Conservation (phyloP, 1,140 invertebrate species). For the Gerris buenoi region DNA sequence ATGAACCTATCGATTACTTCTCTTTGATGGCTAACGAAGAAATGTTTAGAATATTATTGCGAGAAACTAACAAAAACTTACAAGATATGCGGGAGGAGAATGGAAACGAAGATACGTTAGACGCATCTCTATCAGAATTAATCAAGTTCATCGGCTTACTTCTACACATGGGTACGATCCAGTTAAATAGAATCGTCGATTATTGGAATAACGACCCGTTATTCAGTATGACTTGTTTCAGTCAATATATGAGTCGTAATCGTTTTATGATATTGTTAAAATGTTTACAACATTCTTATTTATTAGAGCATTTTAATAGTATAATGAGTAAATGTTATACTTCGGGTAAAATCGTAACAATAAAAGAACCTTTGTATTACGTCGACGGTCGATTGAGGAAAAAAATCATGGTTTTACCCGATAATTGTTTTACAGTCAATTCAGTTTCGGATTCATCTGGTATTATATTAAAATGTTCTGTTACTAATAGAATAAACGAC, state of each 20-base stretch:
- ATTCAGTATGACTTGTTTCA: slow-evolving; percentile 22
- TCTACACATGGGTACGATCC: slow-evolving; percentile 27
- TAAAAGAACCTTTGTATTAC: background rate
- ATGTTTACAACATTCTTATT: slow-evolving; percentile 17
- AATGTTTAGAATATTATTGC: background rate
- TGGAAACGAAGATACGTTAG: slow-evolving; percentile 3
- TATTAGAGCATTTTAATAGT: background rate
- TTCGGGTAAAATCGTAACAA: background rate
- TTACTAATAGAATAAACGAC: background rate
- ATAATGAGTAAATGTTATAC: background rate
- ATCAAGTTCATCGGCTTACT: slow-evolving; percentile 25
- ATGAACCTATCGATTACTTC: background rate
- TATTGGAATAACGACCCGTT: slow-evolving; percentile 26
- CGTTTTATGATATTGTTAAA: slow-evolving; percentile 24
- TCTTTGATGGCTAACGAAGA: background rate
- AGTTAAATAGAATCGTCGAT: slow-evolving; percentile 22
- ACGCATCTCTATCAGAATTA: slow-evolving; percentile 21
- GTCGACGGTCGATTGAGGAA: background rate
- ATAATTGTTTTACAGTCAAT: background rate
- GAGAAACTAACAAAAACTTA: background rate
- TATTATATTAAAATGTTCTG: background rate
- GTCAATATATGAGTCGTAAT: slow-evolving; percentile 23
- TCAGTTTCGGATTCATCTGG: background rate
- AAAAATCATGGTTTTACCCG: background rate
- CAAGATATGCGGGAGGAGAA: no score